These are phyloP conservation scores for Paracentrotus lividus DNA, from an alignment of 53 echinoderm and acorn worm genomes.

Conservation along the genomic window DNA sequence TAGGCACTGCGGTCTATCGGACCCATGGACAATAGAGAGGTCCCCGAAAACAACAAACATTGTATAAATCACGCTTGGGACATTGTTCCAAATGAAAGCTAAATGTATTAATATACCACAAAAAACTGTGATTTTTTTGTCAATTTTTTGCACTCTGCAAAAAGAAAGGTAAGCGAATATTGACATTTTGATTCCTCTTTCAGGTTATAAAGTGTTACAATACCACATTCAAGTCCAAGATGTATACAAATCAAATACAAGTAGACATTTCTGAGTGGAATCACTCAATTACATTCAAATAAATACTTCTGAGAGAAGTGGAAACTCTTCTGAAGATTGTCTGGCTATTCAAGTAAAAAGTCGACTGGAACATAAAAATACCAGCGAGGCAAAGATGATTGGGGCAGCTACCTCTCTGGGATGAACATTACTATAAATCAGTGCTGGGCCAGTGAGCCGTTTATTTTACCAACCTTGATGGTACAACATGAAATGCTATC, in stretches of 20 bases:
- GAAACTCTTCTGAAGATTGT: neutral
- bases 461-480: constrained; percentile 23
- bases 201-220: neutral
- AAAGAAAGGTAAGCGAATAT: neutral
- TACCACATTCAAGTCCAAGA: neutral
- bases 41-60: too few species aligned
- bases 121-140: too few species aligned
- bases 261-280: neutral
- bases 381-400: neutral
- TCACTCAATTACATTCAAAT: constrained; percentile 3
- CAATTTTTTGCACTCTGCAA: neutral
- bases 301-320: neutral
- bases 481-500: constrained; percentile 33
- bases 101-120: too few species aligned
- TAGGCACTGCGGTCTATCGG: too few species aligned
- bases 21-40: too few species aligned
- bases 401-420: neutral
- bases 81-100: too few species aligned
- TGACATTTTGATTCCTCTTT: neutral
- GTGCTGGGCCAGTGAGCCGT: neutral
- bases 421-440: constrained; percentile 41
- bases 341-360: neutral
- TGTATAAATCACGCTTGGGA: too few species aligned
- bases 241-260: neutral
- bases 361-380: neutral